Evolutionary conservation across 1,140 invertebrate species (phyloP), one percentile per base, ranked within the genome.

Genomic region (Drosophila leontia): DNA sequence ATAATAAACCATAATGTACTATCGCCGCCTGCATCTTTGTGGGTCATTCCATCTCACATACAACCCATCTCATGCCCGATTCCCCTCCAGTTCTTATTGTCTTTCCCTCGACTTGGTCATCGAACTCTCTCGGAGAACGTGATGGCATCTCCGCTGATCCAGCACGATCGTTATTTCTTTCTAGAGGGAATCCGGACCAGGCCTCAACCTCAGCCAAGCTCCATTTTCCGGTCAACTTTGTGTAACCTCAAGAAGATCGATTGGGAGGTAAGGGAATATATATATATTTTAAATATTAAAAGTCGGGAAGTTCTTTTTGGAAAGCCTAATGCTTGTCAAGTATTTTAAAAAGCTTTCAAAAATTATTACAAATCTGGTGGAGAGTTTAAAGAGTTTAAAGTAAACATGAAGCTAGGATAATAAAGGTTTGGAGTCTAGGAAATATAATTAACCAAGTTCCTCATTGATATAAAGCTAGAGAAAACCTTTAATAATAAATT

Each of bases 81-180:
- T 56, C 37, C 39, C 26, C 39, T 12, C 19, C 23, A 32, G 50
- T 55, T 63, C 60, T 17, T n/a, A 62, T 74, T 41, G 50, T 75
- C 37, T 75, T 71, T 48, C 51, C 47, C 50, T 62, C 63, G 48
- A 44, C 69, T 9, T 57, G 74, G 74, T 75, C 74, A 76, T 76
- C 47, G 51, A 76, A 75, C 53, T 48, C 60, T 34, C 53, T 15
- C 56, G 32, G 23, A 9, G 15, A 42, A 60, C 53, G 70, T 60
- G 70, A 45, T 72, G 70, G 53, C 68, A 74, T 72, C 55, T 60
- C 50, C 35, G 12, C 15, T 72, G 53, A 72, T 72, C 70, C 67
- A 68, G 32, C 63, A 70, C 67, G 63, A 42, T 45, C 26, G 3
- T 23, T 17, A 11, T 32, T 65, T 35, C 59, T 32, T 58, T 48